Evolutionary conservation across 2,797 vertebrate species (phyloP), one percentile per base, ranked within the genome.

Genomic region (Malurus splendens): DNA sequence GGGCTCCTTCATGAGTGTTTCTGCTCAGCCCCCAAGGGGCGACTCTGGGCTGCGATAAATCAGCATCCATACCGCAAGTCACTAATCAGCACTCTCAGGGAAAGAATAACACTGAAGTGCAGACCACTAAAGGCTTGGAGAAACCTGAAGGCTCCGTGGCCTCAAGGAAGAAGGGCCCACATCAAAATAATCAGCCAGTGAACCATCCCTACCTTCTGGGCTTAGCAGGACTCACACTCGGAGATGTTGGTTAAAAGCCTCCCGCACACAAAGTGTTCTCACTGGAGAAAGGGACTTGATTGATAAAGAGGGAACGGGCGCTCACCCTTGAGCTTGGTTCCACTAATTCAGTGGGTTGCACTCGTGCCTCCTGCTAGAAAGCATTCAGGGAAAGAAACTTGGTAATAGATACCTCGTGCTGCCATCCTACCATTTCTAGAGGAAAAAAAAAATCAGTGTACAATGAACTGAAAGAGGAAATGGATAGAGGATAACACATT

Each of bases 21-120:
- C 97, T 97, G 96, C 96, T 96, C 96, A 86, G 96, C 96, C 97
- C 97, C 96, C 94, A 75, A 96, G 96, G 98, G 98, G 98, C 96
- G 91, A 82, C 97, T 97, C 97, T 94, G 30, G 78, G 96, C 97
- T 96, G 96, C 82, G 95, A 98, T 98, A 98, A 98, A 98, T 98
- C 97, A 98, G 97, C 94, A 87, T 96, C 96, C 96, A 94, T 90
- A 97, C 97, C 97, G 64, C 97, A 97, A 98, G 97, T 96, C 97
- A 97, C 97, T 97, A 97, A 97, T 98, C 97, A 97, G 97, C 97
- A 97, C 96, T 97, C 95, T 96, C 94, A 93, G 94, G 96, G 96
- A 97, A 97, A 97, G 96, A 96, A 97, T 96, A 97, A 97, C 96
- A 97, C 95, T 91, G 44, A 95, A 95, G 96, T 86, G 95, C 92